Evolutionary conservation across 2,888 invertebrate species (phyloP), one percentile per base, ranked within the genome.

Genomic region (Morinoia aosen): DNA sequence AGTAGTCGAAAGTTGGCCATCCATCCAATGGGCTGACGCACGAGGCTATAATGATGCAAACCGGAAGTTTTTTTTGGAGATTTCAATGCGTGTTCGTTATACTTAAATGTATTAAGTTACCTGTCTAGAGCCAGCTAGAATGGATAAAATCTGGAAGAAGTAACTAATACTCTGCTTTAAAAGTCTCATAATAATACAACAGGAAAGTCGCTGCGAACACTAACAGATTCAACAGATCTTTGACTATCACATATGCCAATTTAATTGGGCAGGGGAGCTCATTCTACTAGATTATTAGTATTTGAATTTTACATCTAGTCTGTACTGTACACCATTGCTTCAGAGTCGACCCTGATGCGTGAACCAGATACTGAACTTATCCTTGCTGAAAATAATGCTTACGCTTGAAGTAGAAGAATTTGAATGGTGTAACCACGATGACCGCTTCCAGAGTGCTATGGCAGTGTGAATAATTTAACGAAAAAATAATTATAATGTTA

Each of bases 121-220:
- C 76, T 76, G 76, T 93, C 93, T 93, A 93, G 93, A 93, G 56
- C 93, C 93, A 93, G 93, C 93, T 93, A 93, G 93, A 93, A 33
- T 93, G 19, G 33, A 57, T 93, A 93, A 57, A 93, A 93, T 93
- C 56, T 93, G 57, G 57, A 93, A 93, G 93, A 19, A 93, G 40
- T 48, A 48, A 40, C 39, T 33, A 57, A 33, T 56, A 48, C 57
- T 93, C 56, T 33, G 33, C 57, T 93, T 57, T 57, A 93, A 57
- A 93, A 93, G 58, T 93, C 40, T 90, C 12, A 12, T 88, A 40
- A 90, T 40, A 48, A 90, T 90, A 90, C 25, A 90, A 90, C 90
- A 90, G 12, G 40, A 48, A 48, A 90, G 39, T 5, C 16, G 12
- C 40, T 90, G 76, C 76, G 25, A 76, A 33, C 76, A 76, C 76